Base-by-base conservation (phyloP, 2,797 vertebrate genomes). In the Pipistrellus nathusii region DNA sequence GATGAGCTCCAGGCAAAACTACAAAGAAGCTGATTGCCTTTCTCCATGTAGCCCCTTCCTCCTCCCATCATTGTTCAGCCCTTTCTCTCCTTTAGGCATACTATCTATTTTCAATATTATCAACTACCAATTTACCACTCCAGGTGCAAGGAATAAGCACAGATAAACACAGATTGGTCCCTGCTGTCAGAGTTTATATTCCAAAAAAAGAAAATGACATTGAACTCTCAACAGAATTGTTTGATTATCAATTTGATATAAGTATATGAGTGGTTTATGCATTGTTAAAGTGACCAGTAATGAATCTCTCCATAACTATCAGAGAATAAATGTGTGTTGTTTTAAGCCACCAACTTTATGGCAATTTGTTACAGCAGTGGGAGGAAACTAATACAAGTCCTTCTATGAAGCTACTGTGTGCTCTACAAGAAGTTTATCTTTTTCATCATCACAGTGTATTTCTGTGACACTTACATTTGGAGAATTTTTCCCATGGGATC, bases 141-240 rank as follows among this genome's bases (percentile, higher is more conserved):
- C 11, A 82, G n/a, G 35, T 44, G 44, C 46, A 55, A 35, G 80
- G 44, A 30, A 69, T 75, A 76, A 88, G 23, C 55, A 81, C 48
- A 73, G 55, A 32, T 38, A 77, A 91, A 82, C 51, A 81, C 23
- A 57, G 30, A 68, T 9, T 20, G 23, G n/a, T 66, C 51, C 46
- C 46, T 72, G 18, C 51, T 81, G 53, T 93, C 85, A 83, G 46
- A 92, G 46, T 69, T 92, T 82, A 48, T 8, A 71, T 92, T 94
- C 73, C 84, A 88, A 13, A 77, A 77, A 9, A 46, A 71, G 64
- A 73, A 85, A 75, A 38, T 85, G 55, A 66, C 73, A 69, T 35
- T 81, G 44, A 71, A 25, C 6, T 44, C n/a, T 80, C 44, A 87
- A n/a, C 15, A 57, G 76, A 94, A 81, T 78, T 57, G 18, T 35